Conservation (phyloP, 2,797 vertebrate genomes). For the Micrastur ruficollis region DNA sequence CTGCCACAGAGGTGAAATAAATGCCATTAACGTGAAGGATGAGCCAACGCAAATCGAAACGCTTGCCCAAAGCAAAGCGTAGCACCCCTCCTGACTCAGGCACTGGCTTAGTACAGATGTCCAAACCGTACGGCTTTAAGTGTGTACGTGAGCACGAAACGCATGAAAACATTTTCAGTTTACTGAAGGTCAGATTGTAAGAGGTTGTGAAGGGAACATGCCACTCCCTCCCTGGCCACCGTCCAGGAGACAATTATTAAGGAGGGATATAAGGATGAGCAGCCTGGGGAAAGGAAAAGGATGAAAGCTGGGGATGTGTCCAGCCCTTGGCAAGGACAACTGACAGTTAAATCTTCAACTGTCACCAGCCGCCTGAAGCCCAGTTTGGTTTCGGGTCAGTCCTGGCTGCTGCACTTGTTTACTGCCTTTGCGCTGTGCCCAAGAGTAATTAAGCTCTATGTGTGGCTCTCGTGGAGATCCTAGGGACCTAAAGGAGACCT, state of each 20-base stretch:
- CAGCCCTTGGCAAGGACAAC: background rate
- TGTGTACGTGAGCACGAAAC: background rate
- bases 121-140: background rate
- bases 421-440: background rate
- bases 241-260: background rate
- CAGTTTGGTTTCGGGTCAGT: background rate
- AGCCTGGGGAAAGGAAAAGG: background rate
- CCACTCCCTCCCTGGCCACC: background rate
- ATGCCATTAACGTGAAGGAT: background rate
- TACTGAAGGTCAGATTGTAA: background rate
- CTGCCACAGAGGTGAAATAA: background rate
- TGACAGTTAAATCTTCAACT: background rate
- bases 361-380: background rate
- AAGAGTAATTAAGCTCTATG: background rate
- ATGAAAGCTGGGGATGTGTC: background rate
- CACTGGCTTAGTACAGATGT: background rate
- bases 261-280: background rate
- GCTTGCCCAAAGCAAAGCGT: background rate
- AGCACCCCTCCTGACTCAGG: background rate
- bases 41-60: background rate
- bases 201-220: background rate
- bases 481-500: background rate
- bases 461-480: background rate
- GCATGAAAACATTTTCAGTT: background rate
- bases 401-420: background rate